Base-by-base conservation (phyloP, 1,140 invertebrate genomes). In the Caerostris extrusa region DNA sequence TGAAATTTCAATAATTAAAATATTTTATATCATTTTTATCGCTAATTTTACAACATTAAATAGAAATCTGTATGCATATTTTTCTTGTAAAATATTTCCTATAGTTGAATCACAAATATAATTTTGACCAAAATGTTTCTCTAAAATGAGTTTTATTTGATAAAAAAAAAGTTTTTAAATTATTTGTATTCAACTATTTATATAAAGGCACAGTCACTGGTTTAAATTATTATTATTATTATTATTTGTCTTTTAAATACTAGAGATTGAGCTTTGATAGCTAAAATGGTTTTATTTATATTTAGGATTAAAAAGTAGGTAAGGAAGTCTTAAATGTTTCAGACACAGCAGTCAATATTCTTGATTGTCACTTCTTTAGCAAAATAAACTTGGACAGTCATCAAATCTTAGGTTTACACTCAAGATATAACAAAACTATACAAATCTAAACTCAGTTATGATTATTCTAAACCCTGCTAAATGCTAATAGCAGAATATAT, bases 351-450 rank as follows among this genome's bases (percentile, higher is more conserved):
- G 60, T 89, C 57, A 94, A 60, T 77, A 67, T 56, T 85, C 88
- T 90, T 94, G 93, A 94, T 94, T 94, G 93, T 94, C 93, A 94
- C 77, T 85, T 81, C 88, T 85, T 85, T 86, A 94, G 61, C 88
- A 94, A 85, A n/a, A 69, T 34, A 55, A 90, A 85, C 88, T 83
- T 90, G 87, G 93, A 85, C 93, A 56, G 71, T 67, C 61, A 90
- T 83, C 55, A 85, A 17, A 86, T 90, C 82, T 89, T 77, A 67
- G 17, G 83, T 90, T 93, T 61, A 19, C 85, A 81, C 50, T 89
- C 92, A 53, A 82, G 64, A 14, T 67, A 83, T 90, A 53, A 90
- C 90, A 94, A 88, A 94, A 90, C 81, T 93, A 88, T 90, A 83
- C 93, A 61, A 88, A 53, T 34, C 86, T 88, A 88, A 64, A 77